Percentiles rank a stretch among this genome's conserved stretches.
Conservation (phyloP, 2,888 invertebrate species). For the Dryobota labecula region DNA sequence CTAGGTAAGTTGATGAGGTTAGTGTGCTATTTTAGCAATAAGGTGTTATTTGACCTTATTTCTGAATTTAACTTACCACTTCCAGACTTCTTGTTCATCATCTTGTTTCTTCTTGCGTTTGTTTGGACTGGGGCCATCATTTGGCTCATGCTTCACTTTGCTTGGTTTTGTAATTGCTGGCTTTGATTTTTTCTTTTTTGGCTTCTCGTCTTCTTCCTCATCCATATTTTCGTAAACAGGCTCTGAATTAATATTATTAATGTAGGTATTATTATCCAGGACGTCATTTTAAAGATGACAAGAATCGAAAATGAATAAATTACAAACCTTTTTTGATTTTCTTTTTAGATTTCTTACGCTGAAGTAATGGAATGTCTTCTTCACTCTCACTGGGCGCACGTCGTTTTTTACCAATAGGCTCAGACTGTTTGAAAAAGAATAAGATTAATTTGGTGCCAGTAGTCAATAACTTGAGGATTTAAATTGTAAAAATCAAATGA, state of each 20-base stretch:
- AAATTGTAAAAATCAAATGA: constrained; percentile 56
- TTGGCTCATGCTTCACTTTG: constrained; percentile 80
- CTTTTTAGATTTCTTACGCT: constrained; percentile 93
- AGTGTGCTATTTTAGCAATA: constrained; percentile 9
- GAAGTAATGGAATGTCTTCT: constrained; percentile 93
- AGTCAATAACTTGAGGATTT: background rate
- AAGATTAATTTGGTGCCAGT: constrained; percentile 3
- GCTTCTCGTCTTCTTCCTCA: constrained; percentile 88
- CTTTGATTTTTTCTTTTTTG: constrained; percentile 91
- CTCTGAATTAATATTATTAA: constrained; percentile 71
- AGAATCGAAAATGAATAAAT: background rate
- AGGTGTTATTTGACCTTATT: constrained; percentile 38
- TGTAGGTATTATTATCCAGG: background rate
- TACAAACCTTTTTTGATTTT: constrained; percentile 90
- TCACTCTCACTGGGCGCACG: constrained; percentile 91
- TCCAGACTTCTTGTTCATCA: constrained; percentile 96
- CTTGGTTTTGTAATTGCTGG: constrained; percentile 75
- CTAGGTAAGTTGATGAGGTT: background rate
- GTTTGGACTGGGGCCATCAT: constrained; percentile 87
- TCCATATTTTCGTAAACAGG: constrained; percentile 91
- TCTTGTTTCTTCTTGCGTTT: constrained; percentile 95
- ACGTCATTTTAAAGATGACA: background rate
- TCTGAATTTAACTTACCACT: constrained; percentile 92
- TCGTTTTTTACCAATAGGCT: constrained; percentile 78
- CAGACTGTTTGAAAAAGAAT: constrained; percentile 67